Evolutionary conservation across 2,797 vertebrate genomes (phyloP).

Genomic region (Acrocephalus scirpaceus): DNA sequence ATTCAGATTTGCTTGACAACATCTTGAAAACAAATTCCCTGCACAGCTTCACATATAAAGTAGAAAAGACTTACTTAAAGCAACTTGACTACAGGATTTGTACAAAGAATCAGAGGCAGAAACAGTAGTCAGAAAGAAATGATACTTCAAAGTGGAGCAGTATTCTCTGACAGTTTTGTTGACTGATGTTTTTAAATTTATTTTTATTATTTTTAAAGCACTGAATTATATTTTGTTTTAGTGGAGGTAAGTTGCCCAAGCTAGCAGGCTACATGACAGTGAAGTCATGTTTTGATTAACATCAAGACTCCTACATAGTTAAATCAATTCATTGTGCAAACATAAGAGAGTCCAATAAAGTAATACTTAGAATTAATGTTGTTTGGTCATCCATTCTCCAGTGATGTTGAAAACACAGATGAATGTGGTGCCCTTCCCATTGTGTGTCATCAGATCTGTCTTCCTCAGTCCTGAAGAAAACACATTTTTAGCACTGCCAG

Average conservation of each 20-base stretch:
- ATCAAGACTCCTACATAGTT: background rate
- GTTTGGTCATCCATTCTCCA: background rate
- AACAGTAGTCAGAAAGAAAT: constrained; percentile 16
- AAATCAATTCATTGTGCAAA: constrained; percentile 4
- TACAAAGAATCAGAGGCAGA: background rate
- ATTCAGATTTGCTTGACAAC: background rate
- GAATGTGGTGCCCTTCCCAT: background rate
- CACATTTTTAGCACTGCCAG: background rate
- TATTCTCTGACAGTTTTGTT: background rate
- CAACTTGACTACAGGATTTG: background rate
- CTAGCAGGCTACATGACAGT: background rate
- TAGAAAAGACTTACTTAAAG: background rate
- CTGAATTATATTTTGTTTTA: background rate
- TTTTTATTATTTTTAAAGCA: constrained; percentile 20
- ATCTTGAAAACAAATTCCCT: background rate
- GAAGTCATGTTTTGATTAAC: constrained; percentile 10
- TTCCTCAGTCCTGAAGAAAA: background rate
- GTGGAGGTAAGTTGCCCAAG: background rate
- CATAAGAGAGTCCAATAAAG: background rate
- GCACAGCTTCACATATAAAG: background rate
- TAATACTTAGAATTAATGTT: background rate
- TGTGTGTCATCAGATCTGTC: background rate
- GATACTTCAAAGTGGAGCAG: background rate
- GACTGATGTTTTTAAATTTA: background rate
- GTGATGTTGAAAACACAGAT: background rate